A percentile compares a stretch with the other conserved stretches of the same genome.
These are phyloP conservation scores for Diphyllodes magnificus DNA, from an alignment of 2,113 vertebrate genomes.

Conservation along the genomic window DNA sequence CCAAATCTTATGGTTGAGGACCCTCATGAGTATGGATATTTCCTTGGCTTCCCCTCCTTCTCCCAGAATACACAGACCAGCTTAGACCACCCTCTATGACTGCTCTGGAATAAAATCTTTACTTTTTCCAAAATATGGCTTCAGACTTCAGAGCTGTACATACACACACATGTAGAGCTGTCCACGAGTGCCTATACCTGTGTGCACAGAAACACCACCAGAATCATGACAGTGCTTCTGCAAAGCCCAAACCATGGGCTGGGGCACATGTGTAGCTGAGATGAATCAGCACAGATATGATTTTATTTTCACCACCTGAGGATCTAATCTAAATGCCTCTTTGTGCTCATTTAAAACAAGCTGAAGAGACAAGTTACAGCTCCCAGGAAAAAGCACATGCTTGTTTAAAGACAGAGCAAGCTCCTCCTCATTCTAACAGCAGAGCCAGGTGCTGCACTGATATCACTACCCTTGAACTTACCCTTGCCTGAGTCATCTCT, in stretches of 20 bases:
- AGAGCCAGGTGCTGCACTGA: neutral
- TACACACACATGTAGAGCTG: accelerated
- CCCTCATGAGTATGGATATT: neutral
- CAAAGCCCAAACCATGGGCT: neutral
- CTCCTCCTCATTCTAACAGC: neutral
- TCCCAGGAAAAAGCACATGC: neutral
- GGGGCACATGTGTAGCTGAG: neutral
- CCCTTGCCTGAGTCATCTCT: neutral
- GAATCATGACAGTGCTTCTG: neutral
- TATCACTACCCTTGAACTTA: conserved; percentile 8
- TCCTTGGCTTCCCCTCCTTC: neutral
- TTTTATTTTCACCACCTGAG: neutral
- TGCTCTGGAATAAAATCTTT: neutral
- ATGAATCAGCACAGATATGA: neutral
- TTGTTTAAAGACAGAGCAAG: neutral
- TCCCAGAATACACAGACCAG: neutral
- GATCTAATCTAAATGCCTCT: neutral
- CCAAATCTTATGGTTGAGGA: neutral
- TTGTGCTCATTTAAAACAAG: neutral
- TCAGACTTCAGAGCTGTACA: neutral
- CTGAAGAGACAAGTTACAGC: neutral
- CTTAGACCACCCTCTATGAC: neutral
- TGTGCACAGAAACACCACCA: neutral
- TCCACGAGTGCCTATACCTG: accelerated
- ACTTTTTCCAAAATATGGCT: neutral